Conservation (phyloP, 2,888 invertebrate species). For the Caenorhabditis sp. region DNA sequence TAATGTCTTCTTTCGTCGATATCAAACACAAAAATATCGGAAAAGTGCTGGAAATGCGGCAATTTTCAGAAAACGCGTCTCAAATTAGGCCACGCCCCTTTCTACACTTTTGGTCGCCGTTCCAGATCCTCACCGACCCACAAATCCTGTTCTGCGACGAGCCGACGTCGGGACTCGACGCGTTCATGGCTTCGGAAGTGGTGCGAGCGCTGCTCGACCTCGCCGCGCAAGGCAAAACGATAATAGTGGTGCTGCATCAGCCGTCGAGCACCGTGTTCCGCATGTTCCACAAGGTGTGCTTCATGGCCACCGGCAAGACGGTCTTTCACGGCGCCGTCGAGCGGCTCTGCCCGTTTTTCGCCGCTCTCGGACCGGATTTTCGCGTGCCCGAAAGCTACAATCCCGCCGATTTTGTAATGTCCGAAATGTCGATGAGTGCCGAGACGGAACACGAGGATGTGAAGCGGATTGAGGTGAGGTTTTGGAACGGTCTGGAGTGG, state of each 20-base stretch:
- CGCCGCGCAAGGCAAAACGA: conserved; percentile 86
- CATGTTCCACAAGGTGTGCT: conserved; percentile 86
- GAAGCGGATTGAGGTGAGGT: conserved; percentile 49
- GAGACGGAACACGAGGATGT: conserved; percentile 63
- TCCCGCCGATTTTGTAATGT: conserved; percentile 79
- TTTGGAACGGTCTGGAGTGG: background rate
- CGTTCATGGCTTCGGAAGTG: conserved; percentile 73
- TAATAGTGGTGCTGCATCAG: conserved; percentile 94
- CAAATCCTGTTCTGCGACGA: conserved; percentile 73
- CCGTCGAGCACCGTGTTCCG: conserved; percentile 91
- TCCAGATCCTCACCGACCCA: conserved; percentile 69
- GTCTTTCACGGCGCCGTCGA: conserved; percentile 70
- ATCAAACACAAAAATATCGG: no score
- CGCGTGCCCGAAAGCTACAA: conserved; percentile 71
- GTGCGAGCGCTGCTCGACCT: conserved; percentile 79
- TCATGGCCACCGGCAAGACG: conserved; percentile 72
- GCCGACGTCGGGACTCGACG: conserved; percentile 72
- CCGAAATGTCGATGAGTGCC: conserved; percentile 66
- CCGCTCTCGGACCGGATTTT: conserved; percentile 47
- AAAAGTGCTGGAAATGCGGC: no score
- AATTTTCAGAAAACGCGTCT: no score
- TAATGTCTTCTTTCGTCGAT: no score
- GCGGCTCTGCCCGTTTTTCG: conserved; percentile 67
- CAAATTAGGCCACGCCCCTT: no score
- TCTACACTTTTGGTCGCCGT: background rate